These are phyloP conservation scores for Lissonota sp. DNA, from an alignment of 2,888 invertebrate genomes.

Conservation along the genomic window DNA sequence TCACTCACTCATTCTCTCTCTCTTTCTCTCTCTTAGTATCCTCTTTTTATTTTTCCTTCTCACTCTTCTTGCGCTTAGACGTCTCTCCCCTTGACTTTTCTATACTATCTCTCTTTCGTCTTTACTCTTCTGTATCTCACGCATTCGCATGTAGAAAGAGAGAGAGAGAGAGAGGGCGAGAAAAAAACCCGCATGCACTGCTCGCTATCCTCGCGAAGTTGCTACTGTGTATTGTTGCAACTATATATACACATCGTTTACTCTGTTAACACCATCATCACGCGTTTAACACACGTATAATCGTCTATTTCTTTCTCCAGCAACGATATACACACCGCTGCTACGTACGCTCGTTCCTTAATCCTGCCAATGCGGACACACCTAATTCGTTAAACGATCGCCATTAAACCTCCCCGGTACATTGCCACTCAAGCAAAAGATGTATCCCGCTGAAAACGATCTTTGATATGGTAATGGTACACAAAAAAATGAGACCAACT, in stretches of 20 bases:
- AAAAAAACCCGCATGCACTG: slow-evolving; percentile 62
- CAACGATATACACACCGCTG: neutral
- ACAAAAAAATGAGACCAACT: too few species aligned
- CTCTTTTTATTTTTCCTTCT: neutral
- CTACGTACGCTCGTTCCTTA: slow-evolving; percentile 1
- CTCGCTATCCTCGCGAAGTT: slow-evolving; percentile 43
- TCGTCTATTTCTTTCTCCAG: slow-evolving; percentile 42
- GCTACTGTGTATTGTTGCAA: slow-evolving; percentile 39
- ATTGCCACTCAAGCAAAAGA: too few species aligned
- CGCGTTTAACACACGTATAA: slow-evolving; percentile 15
- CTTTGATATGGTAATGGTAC: too few species aligned
- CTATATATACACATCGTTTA: slow-evolving; percentile 38
- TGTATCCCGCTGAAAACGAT: too few species aligned
- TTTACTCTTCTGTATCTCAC: slow-evolving; percentile 74
- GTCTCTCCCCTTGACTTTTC: slow-evolving; percentile 53
- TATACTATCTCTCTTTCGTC: slow-evolving; percentile 60
- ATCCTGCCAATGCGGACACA: slow-evolving; percentile 22
- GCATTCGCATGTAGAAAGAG: slow-evolving; percentile 71
- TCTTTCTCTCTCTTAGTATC: slow-evolving; percentile 18
- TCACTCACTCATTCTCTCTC: slow-evolving; percentile 68
- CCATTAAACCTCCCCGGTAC: neutral
- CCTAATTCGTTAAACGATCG: slow-evolving; percentile 24
- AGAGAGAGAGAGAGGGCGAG: too few species aligned
- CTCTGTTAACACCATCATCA: slow-evolving; percentile 44
- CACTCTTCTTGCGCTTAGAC: slow-evolving; percentile 1